phyloP scores from a whole-genome alignment of 2,797 vertebrate species.

The Enteromius argenteus region DNA sequence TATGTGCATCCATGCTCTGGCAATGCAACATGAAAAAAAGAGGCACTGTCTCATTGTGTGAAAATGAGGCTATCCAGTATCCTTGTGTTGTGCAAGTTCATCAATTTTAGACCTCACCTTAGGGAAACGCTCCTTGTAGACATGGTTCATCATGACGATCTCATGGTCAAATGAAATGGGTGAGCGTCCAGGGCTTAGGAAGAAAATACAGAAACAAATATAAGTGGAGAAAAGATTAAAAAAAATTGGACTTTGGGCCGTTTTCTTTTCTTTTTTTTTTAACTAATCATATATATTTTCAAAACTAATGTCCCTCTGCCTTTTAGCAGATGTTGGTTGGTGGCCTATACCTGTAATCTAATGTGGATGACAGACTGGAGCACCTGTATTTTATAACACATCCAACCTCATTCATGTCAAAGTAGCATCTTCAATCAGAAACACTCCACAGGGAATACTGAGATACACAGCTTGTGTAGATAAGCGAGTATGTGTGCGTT shows the following conservation, averaged over 20 bases:
- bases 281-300: not conserved
- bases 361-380: not conserved
- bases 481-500: not conserved
- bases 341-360: not conserved
- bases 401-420: constrained; percentile 25
- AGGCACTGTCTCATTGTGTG: not conserved
- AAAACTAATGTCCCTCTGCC: not conserved
- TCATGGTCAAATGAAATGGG: constrained; percentile 96
- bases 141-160: constrained; percentile 99
- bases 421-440: constrained; percentile 9
- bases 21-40: not conserved
- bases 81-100: not conserved
- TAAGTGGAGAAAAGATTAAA: not conserved
- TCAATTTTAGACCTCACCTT: constrained; percentile 83
- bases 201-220: not conserved
- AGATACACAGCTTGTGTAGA: not conserved
- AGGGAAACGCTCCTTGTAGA: constrained; percentile 98
- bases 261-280: not conserved
- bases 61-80: not conserved
- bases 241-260: not conserved
- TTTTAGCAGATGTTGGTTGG: not conserved
- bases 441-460: not conserved
- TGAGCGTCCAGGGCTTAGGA: constrained; percentile 90
- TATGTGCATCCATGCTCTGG: not conserved
- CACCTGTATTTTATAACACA: constrained; percentile 15